These are phyloP conservation scores for Drosophila anceps DNA, from an alignment of 2,888 invertebrate genomes.

Conservation along the genomic window DNA sequence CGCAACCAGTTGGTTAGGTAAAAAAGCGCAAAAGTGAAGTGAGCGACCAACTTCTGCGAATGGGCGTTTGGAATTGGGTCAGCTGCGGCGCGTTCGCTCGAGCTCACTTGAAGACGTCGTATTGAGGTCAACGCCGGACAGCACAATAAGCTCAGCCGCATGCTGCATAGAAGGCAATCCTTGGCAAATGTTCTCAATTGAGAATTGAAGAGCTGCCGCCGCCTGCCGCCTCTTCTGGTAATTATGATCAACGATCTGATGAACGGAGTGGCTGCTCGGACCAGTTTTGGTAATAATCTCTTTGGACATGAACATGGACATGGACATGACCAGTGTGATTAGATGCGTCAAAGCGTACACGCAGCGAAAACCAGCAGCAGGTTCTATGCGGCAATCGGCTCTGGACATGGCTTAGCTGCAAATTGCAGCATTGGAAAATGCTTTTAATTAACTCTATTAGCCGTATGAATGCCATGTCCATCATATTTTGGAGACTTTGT, in stretches of 20 bases:
- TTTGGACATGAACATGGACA: slow-evolving; percentile 40
- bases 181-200: slow-evolving; percentile 15
- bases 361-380: slow-evolving; percentile 4
- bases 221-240: slow-evolving; percentile 18
- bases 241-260: slow-evolving; percentile 68
- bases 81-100: slow-evolving; percentile 51
- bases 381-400: neutral
- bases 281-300: slow-evolving; percentile 27
- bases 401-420: neutral
- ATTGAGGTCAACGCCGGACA: slow-evolving; percentile 61
- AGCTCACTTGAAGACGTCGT: slow-evolving; percentile 30
- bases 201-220: slow-evolving; percentile 15
- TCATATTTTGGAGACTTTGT: neutral
- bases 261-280: slow-evolving; percentile 45
- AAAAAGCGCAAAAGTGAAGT: slow-evolving; percentile 73
- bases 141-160: slow-evolving; percentile 22
- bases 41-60: slow-evolving; percentile 54
- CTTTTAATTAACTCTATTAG: neutral
- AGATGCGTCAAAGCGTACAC: slow-evolving; percentile 17
- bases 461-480: neutral
- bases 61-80: slow-evolving; percentile 74
- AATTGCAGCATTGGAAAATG: neutral
- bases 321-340: slow-evolving; percentile 49
- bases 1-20: slow-evolving; percentile 60
- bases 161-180: slow-evolving; percentile 33